Conservation (phyloP, 2,888 invertebrate genomes). For the Apodemia duryi region DNA sequence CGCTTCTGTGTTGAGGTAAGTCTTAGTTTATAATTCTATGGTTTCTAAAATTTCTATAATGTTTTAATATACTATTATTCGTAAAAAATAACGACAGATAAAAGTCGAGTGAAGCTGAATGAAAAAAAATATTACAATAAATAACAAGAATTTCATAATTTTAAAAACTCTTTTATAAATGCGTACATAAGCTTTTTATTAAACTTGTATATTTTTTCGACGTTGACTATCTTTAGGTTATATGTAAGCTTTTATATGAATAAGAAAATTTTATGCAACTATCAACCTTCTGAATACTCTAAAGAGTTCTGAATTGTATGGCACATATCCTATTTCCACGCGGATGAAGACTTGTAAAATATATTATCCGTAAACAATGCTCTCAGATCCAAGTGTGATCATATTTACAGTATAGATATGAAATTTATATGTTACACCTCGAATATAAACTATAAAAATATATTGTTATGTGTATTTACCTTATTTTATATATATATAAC, state of each 20-base stretch:
- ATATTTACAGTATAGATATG: not conserved
- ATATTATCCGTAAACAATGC: constrained; percentile 8
- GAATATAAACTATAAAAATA: no score
- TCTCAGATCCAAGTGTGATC: not conserved
- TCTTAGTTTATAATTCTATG: constrained; percentile 17
- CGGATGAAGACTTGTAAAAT: constrained; percentile 7
- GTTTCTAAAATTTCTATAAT: no score
- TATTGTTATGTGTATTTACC: no score
- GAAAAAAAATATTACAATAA: not conserved
- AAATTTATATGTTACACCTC: not conserved
- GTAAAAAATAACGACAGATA: no score
- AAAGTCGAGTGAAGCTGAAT: no score
- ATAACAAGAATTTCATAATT: not conserved
- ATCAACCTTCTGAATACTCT: not conserved
- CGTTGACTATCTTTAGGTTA: constrained; percentile 1
- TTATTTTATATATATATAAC: no score
- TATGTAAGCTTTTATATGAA: not conserved
- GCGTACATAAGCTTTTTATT: not conserved
- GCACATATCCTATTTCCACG: not conserved
- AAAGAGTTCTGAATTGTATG: not conserved
- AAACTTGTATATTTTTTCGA: not conserved
- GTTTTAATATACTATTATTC: no score
- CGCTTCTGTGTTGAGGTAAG: constrained; percentile 30
- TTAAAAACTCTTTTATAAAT: not conserved
- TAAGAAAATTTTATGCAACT: not conserved